Conservation (phyloP, 2,888 invertebrate species). For the Diarsia dahlii region DNA sequence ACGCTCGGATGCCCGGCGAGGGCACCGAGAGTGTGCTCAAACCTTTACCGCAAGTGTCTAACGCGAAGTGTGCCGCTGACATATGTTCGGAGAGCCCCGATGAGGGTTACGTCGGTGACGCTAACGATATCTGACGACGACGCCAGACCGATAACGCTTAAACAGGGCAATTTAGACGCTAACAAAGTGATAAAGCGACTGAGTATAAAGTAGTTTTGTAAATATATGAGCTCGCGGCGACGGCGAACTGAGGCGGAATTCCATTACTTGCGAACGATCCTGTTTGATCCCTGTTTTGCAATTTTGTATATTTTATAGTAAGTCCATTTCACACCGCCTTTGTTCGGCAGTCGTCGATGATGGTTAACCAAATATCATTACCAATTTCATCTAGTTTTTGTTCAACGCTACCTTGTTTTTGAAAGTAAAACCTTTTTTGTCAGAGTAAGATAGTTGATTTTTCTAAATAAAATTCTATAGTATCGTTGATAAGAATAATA, state of each 20-base stretch:
- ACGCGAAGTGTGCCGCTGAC: slow-evolving; percentile 88
- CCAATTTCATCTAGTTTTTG: slow-evolving; percentile 59
- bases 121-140: slow-evolving; percentile 93
- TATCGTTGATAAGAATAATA: not conserved
- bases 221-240: slow-evolving; percentile 70
- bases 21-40: slow-evolving; percentile 84
- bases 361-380: slow-evolving; percentile 68
- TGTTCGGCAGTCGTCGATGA: slow-evolving; percentile 59
- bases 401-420: slow-evolving; percentile 46
- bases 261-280: slow-evolving; percentile 63
- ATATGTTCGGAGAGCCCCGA: slow-evolving; percentile 95
- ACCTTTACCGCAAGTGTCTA: slow-evolving; percentile 85
- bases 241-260: slow-evolving; percentile 65
- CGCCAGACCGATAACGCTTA: slow-evolving; percentile 85
- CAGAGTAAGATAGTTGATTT: slow-evolving; percentile 29
- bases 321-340: slow-evolving; percentile 60
- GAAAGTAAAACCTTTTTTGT: slow-evolving; percentile 13
- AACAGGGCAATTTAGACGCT: slow-evolving; percentile 86
- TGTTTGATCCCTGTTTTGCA: slow-evolving; percentile 75
- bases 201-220: slow-evolving; percentile 86
- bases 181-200: slow-evolving; percentile 90
- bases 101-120: slow-evolving; percentile 96
- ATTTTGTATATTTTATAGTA: slow-evolving; percentile 75
- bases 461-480: slow-evolving; percentile 2
- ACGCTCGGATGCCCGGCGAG: slow-evolving; percentile 85